Conservation (phyloP, 2,888 invertebrate species). For the Clistopyga incitator region DNA sequence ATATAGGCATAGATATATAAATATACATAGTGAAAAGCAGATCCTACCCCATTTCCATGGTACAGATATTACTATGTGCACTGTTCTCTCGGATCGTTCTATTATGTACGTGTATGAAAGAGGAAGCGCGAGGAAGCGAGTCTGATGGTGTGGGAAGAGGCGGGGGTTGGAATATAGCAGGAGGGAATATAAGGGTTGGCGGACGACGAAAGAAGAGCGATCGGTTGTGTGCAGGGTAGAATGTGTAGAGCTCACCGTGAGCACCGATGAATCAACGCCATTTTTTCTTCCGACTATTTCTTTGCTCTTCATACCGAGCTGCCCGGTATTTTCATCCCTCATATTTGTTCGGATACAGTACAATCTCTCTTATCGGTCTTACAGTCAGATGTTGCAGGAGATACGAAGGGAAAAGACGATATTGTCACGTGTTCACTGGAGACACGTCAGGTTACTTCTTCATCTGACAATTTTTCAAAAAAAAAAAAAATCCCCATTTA, state of each 20-base stretch:
- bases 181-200: slow-evolving; percentile 13
- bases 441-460: too few species aligned
- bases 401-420: too few species aligned
- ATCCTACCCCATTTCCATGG: neutral
- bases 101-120: slow-evolving; percentile 1
- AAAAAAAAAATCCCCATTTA: too few species aligned
- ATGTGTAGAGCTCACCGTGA: slow-evolving; percentile 19
- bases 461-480: too few species aligned
- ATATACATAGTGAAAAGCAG: slow-evolving; percentile 5
- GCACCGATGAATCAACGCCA: slow-evolving; percentile 49
- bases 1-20: neutral
- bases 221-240: slow-evolving; percentile 5
- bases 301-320: neutral
- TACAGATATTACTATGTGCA: neutral
- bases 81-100: slow-evolving; percentile 11
- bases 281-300: slow-evolving; percentile 65
- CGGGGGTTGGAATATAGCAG: slow-evolving; percentile 14
- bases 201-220: slow-evolving; percentile 13
- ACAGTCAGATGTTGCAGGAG: neutral
- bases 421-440: too few species aligned
- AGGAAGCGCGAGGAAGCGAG: slow-evolving; percentile 12
- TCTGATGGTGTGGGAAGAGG: neutral
- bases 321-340: slow-evolving; percentile 22
- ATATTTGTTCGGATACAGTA: neutral
- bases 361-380: slow-evolving; percentile 12